Evolutionary conservation across 2,797 vertebrate species (phyloP), one percentile per base, ranked within the genome.

Genomic region (Lemur catta): DNA sequence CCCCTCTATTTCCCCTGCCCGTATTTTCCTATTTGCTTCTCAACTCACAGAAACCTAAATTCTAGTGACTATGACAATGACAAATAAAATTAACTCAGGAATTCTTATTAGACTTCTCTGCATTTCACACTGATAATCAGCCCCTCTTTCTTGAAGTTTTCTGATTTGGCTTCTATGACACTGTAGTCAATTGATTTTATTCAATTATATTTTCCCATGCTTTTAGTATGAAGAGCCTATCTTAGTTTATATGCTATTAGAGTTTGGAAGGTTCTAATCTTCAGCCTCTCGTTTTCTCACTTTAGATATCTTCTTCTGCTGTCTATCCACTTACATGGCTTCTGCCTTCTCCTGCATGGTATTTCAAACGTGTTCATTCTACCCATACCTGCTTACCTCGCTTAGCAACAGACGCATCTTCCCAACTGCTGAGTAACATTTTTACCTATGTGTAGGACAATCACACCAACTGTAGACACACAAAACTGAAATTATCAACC

Each of bases 371-470:
- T 33, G 6, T 33, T 61, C 30, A 43, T 63, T 28, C 28, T 38
- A 33, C 4, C 52, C 17, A 1, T 59, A 2, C 4, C 15, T 63
- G 48, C 4, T 13, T 20, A 18, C 14, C 3, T 5, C 30, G 13
- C 24, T 55, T 33, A 24, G 10, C 11, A 11, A 72, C 43, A 41
- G 33, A 59, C 9, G 41, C 33, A n/a, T 55, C 7, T 89, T 78
- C 24, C 26, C 12, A 79, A n/a, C 14, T 69, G 12, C 24, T 12
- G 7, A 89, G 6, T 52, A 86, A 67, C 35, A 67, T 93, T 72
- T 84, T 22, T 80, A 41, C 38, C 43, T 50, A 55, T 26, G 38
- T 50, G 12, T 41, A 61, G 43, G 46, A 80, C 2, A 80, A 28
- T 7, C 35, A 75, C 15, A 80, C 15, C 48, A 22, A 55, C 10